Evolutionary conservation across 2,113 vertebrate genomes (phyloP).

Genomic region (Lontra canadensis): DNA sequence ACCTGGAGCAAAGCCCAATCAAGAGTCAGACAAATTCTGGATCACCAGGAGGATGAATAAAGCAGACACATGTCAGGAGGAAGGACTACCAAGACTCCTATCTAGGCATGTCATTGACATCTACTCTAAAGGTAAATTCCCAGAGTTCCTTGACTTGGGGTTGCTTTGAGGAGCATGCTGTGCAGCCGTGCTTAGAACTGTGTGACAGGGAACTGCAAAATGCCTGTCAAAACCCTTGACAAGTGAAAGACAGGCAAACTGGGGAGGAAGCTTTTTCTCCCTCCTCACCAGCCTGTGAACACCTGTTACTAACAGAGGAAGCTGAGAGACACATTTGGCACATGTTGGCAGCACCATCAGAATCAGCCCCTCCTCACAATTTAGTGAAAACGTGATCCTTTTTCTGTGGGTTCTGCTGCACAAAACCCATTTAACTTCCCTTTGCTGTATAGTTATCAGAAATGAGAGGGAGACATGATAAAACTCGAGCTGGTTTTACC

Average conservation of each 20-base stretch:
- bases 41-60: neutral
- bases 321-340: conserved; percentile 52
- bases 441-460: neutral
- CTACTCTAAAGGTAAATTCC: conserved; percentile 18
- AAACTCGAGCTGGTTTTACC: neutral
- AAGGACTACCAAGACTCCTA: neutral
- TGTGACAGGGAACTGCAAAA: conserved; percentile 65
- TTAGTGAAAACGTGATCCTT: neutral
- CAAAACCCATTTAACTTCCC: neutral
- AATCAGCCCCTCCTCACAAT: neutral
- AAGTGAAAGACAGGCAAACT: conserved; percentile 61
- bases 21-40: neutral
- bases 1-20: neutral
- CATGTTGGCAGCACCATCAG: conserved; percentile 19
- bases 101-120: neutral
- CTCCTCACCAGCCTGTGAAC: neutral
- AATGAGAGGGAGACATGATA: neutral
- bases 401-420: neutral
- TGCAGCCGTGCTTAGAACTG: conserved; percentile 58
- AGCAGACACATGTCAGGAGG: neutral
- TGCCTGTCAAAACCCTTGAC: conserved; percentile 61
- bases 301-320: conserved; percentile 56
- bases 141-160: conserved; percentile 36
- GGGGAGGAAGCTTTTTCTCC: neutral
- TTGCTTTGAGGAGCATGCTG: conserved; percentile 25